Evolutionary conservation across 1,140 invertebrate species (phyloP).

Genomic region (Polypedilum vanderplanki): DNA sequence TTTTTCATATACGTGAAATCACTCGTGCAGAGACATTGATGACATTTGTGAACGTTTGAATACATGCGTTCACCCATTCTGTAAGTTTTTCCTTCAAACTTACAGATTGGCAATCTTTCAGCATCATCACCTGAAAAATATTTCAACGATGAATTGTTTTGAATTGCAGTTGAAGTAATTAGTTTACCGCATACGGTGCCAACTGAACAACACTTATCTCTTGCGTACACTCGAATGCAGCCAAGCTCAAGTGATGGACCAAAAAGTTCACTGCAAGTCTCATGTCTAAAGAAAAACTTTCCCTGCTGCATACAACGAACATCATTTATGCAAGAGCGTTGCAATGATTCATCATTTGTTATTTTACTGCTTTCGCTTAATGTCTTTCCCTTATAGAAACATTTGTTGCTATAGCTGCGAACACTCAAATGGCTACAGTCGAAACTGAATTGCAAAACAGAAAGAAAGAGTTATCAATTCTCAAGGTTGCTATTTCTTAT

Average conservation of each 20-base stretch:
- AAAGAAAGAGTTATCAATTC: neutral
- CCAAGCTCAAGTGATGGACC: slow-evolving; percentile 36
- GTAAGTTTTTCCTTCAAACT: slow-evolving; percentile 45
- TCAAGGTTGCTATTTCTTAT: neutral
- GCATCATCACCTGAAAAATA: slow-evolving; percentile 34
- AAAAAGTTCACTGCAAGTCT: slow-evolving; percentile 46
- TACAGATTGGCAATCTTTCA: slow-evolving; percentile 44
- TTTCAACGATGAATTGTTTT: neutral
- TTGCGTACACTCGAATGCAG: slow-evolving; percentile 42
- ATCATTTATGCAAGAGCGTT: neutral
- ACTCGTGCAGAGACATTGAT: slow-evolving; percentile 46
- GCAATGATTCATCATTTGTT: neutral
- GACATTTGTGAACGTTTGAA: slow-evolving; percentile 44
- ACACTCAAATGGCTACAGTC: neutral
- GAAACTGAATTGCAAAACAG: neutral
- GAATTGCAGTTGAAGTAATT: neutral
- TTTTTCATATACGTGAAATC: slow-evolving; percentile 39
- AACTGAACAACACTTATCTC: slow-evolving; percentile 45
- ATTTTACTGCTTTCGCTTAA: neutral
- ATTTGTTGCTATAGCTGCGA: neutral
- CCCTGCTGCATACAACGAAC: neutral
- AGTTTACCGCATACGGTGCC: slow-evolving; percentile 43
- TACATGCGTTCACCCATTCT: slow-evolving; percentile 47
- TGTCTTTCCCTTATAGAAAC: neutral
- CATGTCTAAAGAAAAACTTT: slow-evolving; percentile 42